Evolutionary conservation across 2,888 invertebrate species (phyloP).

Genomic region (Sericinus montela): DNA sequence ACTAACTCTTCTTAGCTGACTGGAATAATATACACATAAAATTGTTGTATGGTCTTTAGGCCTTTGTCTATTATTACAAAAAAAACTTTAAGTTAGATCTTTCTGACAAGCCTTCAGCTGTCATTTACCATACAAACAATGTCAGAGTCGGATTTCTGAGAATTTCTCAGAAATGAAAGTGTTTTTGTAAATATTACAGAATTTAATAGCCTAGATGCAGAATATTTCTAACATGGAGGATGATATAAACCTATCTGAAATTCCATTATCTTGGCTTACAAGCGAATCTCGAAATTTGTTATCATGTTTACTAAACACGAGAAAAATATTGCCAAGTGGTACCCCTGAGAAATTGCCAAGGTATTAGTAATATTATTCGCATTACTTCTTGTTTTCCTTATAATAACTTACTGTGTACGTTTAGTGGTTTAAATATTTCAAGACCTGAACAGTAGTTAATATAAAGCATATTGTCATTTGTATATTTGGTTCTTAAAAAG

Average conservation of each 20-base stretch:
- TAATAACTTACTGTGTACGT: too few species aligned
- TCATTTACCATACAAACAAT: background rate
- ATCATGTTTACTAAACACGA: conserved; percentile 81
- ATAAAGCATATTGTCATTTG: too few species aligned
- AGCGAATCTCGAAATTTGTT: conserved; percentile 68
- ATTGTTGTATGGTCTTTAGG: too few species aligned
- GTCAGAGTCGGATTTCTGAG: background rate
- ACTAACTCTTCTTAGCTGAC: too few species aligned
- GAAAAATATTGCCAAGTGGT: conserved; percentile 82
- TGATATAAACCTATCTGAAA: conserved; percentile 44
- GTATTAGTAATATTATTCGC: conserved; percentile 39
- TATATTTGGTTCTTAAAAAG: too few species aligned
- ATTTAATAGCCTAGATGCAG: background rate
- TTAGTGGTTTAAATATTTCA: too few species aligned
- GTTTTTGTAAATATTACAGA: conserved; percentile 10
- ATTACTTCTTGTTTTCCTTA: too few species aligned
- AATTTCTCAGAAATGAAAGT: conserved; percentile 4
- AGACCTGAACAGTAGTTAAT: too few species aligned
- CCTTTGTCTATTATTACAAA: too few species aligned
- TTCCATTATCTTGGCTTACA: conserved; percentile 64
- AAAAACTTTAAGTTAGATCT: too few species aligned
- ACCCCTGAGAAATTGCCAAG: conserved; percentile 54
- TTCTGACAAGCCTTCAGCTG: background rate
- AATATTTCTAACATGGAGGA: conserved; percentile 29
- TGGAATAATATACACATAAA: too few species aligned